These are phyloP conservation scores for Fabriciana adippe DNA, from an alignment of 2,888 invertebrate genomes.

Conservation along the genomic window DNA sequence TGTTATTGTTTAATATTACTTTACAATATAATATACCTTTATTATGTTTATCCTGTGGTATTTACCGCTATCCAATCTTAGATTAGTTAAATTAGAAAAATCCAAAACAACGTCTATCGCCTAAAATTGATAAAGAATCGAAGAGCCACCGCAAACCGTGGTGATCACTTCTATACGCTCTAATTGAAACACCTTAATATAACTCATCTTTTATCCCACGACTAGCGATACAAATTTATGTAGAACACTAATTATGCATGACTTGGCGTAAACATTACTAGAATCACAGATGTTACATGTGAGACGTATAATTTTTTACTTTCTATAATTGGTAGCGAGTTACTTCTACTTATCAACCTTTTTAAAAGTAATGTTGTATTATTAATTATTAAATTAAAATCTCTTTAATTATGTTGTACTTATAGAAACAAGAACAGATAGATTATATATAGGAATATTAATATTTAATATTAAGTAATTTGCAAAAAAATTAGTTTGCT, in stretches of 20 bases:
- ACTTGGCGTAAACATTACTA: slow-evolving; percentile 2
- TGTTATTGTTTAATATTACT: neutral
- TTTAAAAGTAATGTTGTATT: no score
- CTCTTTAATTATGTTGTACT: no score
- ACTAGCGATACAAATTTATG: slow-evolving; percentile 21
- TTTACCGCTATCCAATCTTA: slow-evolving; percentile 69
- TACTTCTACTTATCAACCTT: no score
- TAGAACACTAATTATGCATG: slow-evolving; percentile 6
- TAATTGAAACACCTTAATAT: slow-evolving; percentile 48
- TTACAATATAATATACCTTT: neutral
- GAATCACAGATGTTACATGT: no score
- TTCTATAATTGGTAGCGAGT: no score
- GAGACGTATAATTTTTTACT: no score
- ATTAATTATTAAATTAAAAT: no score
- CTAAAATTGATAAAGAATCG: slow-evolving; percentile 58
- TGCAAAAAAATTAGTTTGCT: no score
- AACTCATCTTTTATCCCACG: slow-evolving; percentile 28
- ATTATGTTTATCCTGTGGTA: slow-evolving; percentile 56
- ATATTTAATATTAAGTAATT: no score
- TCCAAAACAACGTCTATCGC: slow-evolving; percentile 62
- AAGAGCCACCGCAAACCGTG: slow-evolving; percentile 64
- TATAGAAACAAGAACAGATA: no score
- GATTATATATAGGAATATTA: no score
- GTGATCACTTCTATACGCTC: slow-evolving; percentile 60
- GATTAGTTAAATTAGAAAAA: slow-evolving; percentile 54